A percentile compares a stretch with the other conserved stretches of the same genome.
phyloP scores from a whole-genome alignment of 2,888 invertebrate genomes.

The Trachelus iudaicus region DNA sequence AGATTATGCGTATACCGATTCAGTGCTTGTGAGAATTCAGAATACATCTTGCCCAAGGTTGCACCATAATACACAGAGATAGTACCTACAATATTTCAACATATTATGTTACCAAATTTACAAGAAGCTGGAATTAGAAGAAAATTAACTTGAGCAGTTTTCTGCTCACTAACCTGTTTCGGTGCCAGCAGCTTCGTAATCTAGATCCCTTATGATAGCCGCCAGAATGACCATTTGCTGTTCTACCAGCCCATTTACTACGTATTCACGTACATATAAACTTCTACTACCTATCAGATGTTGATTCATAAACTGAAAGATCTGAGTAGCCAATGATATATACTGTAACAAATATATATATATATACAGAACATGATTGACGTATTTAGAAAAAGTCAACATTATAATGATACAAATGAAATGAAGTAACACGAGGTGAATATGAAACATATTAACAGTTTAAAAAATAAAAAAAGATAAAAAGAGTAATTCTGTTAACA shows the following conservation, averaged over 20 bases:
- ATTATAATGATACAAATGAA: neutral
- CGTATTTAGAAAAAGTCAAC: neutral
- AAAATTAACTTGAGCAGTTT: neutral
- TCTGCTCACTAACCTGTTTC: conserved; percentile 71
- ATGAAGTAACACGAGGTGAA: too few species aligned
- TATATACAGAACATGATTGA: neutral
- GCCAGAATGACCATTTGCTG: conserved; percentile 91
- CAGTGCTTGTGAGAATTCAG: conserved; percentile 81
- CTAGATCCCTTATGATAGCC: conserved; percentile 89
- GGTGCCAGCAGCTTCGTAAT: conserved; percentile 87
- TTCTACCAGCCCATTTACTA: conserved; percentile 80
- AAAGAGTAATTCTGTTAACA: conserved; percentile 32
- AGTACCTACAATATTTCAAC: conserved; percentile 68
- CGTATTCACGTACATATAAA: conserved; percentile 75
- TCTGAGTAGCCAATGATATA: conserved; percentile 86
- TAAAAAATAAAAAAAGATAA: neutral
- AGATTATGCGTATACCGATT: conserved; percentile 83
- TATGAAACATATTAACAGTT: neutral
- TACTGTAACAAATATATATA: conserved; percentile 70
- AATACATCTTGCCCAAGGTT: conserved; percentile 77
- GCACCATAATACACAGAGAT: conserved; percentile 81
- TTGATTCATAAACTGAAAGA: conserved; percentile 86
- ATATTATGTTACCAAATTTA: neutral
- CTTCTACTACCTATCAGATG: conserved; percentile 81
- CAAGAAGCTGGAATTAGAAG: neutral